Percentiles rank a stretch among this genome's conserved stretches.
These are phyloP conservation scores for Lophotriccus pileatus DNA, from an alignment of 2,797 vertebrate species.

Conservation along the genomic window DNA sequence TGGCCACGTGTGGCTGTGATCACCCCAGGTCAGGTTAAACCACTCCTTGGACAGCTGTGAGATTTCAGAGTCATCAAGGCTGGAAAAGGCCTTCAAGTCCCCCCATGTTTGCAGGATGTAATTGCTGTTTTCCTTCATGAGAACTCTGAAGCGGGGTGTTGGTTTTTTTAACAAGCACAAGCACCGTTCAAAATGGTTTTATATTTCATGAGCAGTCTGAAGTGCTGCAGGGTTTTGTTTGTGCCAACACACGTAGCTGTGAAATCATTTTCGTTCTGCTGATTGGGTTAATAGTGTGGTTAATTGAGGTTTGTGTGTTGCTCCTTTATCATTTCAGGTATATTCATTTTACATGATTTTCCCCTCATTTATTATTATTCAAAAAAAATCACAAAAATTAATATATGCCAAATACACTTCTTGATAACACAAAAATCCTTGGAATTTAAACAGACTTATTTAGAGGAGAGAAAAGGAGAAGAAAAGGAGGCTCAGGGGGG, in stretches of 20 bases:
- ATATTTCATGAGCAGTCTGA: neutral
- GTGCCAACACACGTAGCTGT: neutral
- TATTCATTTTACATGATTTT: neutral
- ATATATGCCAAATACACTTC: neutral
- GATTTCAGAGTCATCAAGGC: accelerated
- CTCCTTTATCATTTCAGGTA: neutral
- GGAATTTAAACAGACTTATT: neutral
- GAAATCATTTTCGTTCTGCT: neutral
- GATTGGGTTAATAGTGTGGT: neutral
- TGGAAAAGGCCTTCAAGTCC: neutral
- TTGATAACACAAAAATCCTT: neutral
- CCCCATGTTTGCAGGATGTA: accelerated
- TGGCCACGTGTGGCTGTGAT: neutral
- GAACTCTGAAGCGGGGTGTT: accelerated
- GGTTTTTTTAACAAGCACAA: neutral
- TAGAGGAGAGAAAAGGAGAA: neutral
- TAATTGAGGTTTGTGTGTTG: neutral
- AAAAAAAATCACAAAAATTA: neutral
- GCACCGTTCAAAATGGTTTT: neutral
- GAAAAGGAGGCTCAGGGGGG: neutral
- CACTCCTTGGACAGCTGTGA: neutral
- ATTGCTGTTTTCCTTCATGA: accelerated
- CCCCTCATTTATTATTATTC: neutral
- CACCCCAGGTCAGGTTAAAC: neutral
- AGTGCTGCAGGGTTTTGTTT: accelerated